Conservation (phyloP, 2,797 vertebrate genomes). For the Sitta carolinensis region DNA sequence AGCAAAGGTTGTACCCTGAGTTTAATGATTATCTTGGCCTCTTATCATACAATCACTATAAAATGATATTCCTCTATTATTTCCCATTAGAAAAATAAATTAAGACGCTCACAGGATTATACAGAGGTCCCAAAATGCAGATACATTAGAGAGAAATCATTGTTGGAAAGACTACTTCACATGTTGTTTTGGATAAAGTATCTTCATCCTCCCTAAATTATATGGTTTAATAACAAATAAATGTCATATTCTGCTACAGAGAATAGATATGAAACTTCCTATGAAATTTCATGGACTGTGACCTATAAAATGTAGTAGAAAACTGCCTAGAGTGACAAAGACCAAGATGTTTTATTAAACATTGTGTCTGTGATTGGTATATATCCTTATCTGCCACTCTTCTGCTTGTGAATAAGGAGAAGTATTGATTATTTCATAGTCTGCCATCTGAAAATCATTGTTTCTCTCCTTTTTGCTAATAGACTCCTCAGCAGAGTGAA, state of each 20-base stretch:
- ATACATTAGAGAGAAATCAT: not conserved
- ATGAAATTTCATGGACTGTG: conserved; percentile 42
- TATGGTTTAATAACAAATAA: conserved; percentile 41
- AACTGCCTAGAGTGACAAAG: conserved; percentile 13
- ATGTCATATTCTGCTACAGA: not conserved
- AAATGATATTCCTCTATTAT: not conserved
- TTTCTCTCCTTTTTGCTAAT: not conserved
- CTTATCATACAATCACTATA: not conserved
- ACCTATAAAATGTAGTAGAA: conserved; percentile 31
- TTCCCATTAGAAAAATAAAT: not conserved
- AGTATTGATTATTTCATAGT: not conserved
- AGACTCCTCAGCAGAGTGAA: not conserved
- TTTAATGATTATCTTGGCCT: not conserved
- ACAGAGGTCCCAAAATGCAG: not conserved
- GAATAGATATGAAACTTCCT: conserved; percentile 9
- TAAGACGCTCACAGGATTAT: not conserved
- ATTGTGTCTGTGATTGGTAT: not conserved
- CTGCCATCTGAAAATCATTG: not conserved
- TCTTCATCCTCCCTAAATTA: conserved; percentile 27
- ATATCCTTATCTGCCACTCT: not conserved
- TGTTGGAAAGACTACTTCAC: not conserved
- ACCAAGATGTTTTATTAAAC: not conserved
- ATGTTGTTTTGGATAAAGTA: not conserved
- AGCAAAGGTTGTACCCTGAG: not conserved
- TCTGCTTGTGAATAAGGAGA: not conserved